phyloP scores from a whole-genome alignment of 2,888 invertebrate genomes.

The Polietes domitor region DNA sequence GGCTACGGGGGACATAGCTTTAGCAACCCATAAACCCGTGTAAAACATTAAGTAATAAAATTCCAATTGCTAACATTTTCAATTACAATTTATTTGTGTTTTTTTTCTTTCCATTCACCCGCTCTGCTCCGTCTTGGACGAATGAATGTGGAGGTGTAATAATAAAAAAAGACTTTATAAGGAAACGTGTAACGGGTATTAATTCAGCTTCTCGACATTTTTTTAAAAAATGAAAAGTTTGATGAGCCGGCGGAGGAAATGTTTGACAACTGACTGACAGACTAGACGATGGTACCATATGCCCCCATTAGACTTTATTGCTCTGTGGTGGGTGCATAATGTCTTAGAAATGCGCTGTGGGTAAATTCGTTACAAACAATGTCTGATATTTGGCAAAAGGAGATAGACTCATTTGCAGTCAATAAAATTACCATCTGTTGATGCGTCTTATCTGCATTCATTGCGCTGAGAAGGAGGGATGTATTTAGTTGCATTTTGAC shows the following conservation, averaged over 20 bases:
- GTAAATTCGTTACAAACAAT: too few relatives aligned
- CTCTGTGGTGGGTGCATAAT: too few relatives aligned
- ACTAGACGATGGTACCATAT: background rate
- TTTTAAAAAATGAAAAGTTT: conserved; percentile 15
- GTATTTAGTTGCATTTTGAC: too few relatives aligned
- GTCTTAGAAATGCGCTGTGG: too few relatives aligned
- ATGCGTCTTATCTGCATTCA: too few relatives aligned
- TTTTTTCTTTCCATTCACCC: background rate
- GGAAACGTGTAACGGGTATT: conserved; percentile 30
- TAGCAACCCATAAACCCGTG: conserved; percentile 38
- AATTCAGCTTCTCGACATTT: conserved; percentile 14
- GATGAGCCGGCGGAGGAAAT: background rate
- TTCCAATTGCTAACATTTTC: conserved; percentile 41
- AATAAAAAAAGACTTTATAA: conserved; percentile 16
- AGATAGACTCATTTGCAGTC: too few relatives aligned
- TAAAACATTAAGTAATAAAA: conserved; percentile 29
- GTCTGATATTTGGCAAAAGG: too few relatives aligned
- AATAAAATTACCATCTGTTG: too few relatives aligned
- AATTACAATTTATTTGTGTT: conserved; percentile 24
- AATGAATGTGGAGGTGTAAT: background rate
- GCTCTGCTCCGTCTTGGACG: background rate
- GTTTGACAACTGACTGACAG: background rate
- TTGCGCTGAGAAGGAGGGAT: too few relatives aligned
- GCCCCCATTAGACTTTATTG: too few relatives aligned
- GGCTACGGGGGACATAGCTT: conserved; percentile 39